Evolutionary conservation across 2,797 vertebrate genomes (phyloP).

Genomic region (Podarcis siculus): DNA sequence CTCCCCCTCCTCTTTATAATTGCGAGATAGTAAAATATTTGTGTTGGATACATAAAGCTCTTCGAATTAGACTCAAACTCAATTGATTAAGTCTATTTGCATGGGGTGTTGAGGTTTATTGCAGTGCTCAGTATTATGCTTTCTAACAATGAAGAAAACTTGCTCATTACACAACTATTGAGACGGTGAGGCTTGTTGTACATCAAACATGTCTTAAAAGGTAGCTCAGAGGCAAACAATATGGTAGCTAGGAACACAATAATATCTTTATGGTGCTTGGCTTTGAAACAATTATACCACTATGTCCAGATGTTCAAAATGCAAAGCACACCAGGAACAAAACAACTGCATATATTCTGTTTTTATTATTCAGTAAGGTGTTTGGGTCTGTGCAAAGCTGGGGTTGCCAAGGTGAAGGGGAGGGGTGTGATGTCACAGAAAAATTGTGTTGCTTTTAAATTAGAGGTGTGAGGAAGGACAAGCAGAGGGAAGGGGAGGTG

Average conservation of each 20-base stretch:
- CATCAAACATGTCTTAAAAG: neutral
- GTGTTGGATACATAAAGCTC: neutral
- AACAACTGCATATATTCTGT: slow-evolving; percentile 2
- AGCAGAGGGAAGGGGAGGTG: too few species aligned
- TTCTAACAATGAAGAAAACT: neutral
- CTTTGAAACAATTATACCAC: neutral
- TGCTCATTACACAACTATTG: neutral
- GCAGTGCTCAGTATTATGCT: neutral
- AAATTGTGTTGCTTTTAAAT: too few species aligned
- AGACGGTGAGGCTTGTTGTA: neutral
- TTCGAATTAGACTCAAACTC: neutral
- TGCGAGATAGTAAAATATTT: neutral
- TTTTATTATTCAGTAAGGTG: neutral
- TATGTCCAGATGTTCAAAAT: neutral
- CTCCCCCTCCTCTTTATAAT: too few species aligned
- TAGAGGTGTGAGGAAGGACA: too few species aligned
- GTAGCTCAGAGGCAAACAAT: neutral
- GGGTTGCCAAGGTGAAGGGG: too few species aligned
- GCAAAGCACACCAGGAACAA: slow-evolving; percentile 1
- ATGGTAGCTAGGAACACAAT: neutral
- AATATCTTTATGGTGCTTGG: neutral
- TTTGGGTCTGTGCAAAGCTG: too few species aligned
- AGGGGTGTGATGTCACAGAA: too few species aligned
- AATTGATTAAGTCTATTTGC: neutral
- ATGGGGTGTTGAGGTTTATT: neutral